Evolutionary conservation across 2,113 vertebrate genomes (phyloP).

Genomic region (Atherinomorus stipes): DNA sequence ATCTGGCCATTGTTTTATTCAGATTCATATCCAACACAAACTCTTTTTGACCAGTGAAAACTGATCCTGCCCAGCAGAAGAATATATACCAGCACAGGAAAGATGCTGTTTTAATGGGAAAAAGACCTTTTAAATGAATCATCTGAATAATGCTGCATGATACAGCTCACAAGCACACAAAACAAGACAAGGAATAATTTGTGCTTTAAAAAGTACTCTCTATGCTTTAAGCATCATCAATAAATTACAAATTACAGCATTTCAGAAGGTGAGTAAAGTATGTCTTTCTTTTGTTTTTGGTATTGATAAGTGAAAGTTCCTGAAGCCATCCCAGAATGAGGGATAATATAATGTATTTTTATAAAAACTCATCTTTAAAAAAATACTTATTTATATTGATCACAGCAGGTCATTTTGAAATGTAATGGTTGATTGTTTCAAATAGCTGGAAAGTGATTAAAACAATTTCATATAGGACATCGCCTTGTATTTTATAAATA

Average conservation of each 20-base stretch:
- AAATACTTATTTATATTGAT: conserved; percentile 37
- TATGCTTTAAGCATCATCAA: conserved; percentile 29
- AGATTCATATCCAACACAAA: background rate
- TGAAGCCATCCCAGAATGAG: background rate
- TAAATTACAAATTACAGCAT: conserved; percentile 63
- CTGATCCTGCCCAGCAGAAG: background rate
- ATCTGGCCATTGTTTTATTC: background rate
- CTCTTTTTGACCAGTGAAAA: background rate
- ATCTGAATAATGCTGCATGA: conserved; percentile 15
- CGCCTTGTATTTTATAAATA: conserved; percentile 7
- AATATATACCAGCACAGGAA: background rate
- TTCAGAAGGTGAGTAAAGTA: conserved; percentile 20
- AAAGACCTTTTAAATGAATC: conserved; percentile 48
- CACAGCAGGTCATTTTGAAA: conserved; percentile 41
- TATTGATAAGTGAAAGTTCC: background rate
- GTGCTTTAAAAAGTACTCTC: conserved; percentile 20
- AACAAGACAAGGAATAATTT: conserved; percentile 11
- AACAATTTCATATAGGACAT: background rate
- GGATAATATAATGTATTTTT: conserved; percentile 28
- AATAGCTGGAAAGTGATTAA: conserved; percentile 16
- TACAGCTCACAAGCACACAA: conserved; percentile 6
- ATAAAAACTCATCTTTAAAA: conserved; percentile 41
- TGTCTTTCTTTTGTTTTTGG: background rate
- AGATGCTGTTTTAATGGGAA: background rate
- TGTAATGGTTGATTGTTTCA: conserved; percentile 20